A percentile compares a stretch with the other conserved stretches of the same genome.
These are phyloP conservation scores for Eidolon helvum DNA, from an alignment of 2,113 vertebrate genomes.

Conservation along the genomic window DNA sequence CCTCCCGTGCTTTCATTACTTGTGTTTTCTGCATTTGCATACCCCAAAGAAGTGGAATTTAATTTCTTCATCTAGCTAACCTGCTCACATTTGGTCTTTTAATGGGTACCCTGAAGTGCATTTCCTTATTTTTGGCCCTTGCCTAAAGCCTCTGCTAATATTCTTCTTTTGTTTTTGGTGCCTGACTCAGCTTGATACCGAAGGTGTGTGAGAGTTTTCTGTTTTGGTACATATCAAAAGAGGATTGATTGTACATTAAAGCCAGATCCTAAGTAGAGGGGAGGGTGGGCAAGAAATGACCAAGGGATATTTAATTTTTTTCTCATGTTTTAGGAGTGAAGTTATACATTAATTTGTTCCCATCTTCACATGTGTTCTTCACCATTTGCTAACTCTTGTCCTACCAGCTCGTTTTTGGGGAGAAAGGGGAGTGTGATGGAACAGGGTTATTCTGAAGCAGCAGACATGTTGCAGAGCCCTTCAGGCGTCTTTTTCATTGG, in stretches of 20 bases:
- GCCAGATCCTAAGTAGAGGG: neutral
- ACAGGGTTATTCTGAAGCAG: neutral
- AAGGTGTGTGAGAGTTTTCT: conserved; percentile 3
- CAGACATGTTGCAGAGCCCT: neutral
- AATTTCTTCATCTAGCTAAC: neutral
- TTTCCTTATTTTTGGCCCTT: conserved; percentile 15
- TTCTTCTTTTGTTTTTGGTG: neutral
- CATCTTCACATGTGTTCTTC: neutral
- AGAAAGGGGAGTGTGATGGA: neutral
- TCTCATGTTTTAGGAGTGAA: neutral
- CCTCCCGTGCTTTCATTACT: neutral
- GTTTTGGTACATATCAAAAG: neutral
- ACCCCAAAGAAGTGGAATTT: neutral
- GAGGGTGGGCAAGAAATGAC: neutral
- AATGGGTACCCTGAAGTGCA: neutral
- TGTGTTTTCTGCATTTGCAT: neutral
- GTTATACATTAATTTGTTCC: conserved; percentile 1
- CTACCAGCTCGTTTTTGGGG: neutral
- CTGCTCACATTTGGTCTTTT: neutral
- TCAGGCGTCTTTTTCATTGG: neutral
- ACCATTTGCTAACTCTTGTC: neutral
- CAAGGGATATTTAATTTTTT: neutral
- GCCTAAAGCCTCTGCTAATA: neutral
- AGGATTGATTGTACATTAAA: neutral
- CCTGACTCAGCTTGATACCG: neutral